Base-by-base conservation (phyloP, 2,888 invertebrate species). In the Choristoneura rosaceana region DNA sequence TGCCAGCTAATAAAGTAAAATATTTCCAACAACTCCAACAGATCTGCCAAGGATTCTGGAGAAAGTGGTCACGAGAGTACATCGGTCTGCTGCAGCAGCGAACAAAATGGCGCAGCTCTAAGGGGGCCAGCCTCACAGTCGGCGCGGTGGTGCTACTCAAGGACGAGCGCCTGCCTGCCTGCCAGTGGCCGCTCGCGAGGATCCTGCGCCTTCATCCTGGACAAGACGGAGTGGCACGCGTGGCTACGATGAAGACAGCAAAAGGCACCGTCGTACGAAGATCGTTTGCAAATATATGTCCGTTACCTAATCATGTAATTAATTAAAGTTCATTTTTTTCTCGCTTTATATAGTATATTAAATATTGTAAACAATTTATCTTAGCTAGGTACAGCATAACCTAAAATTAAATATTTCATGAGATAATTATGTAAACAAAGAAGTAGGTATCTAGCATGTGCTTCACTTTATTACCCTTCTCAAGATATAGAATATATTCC, bases 51-150 rank as follows among this genome's bases (percentile, higher is more conserved):
- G 52, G 17, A 7, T 52, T 52, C 52, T 52, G 52, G 52, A 64
- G 60, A 34, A 34, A 60, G n/a, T 70, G 64, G 60, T 70, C 70
- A 9, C 12, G 60, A 17, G 60, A 70, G 12, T 70, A 64, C 45
- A 58, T 70, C 14, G 65, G 59, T 7, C 45, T 60, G 10, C 65
- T 70, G 3, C 70, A 65, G 34, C 38, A 60, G 17, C 60, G 71
- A 41, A 61, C 61, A 5, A 71, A 66, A 45, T 66, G 71, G 71
- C 60, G 66, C n/a, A 66, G 71, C 61, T 50, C 65, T 45, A 65
- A 66, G 61, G 71, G 71, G 7, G 65, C 64, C 9, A 33, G 15
- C 4, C 65, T 71, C 2, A 41, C 50, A 15, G 50, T 12, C 8
- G 66, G 60, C 52, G 52, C 71, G 15, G 17, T 52, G 52, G 52